These are phyloP conservation scores for Protonemura montana DNA, from an alignment of 2,888 invertebrate species.

Conservation along the genomic window DNA sequence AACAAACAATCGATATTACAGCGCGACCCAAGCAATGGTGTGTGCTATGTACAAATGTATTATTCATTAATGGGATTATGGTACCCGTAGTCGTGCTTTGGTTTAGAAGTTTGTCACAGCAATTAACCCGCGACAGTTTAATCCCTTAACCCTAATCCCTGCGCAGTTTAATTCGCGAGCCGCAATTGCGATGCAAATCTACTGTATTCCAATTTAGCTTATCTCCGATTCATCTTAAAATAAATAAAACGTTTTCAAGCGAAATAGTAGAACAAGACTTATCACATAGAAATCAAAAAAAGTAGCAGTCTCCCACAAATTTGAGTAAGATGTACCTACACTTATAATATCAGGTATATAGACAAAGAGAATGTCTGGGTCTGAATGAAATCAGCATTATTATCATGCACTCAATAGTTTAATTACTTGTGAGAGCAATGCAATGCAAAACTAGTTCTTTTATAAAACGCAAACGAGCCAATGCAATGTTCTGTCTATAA, in stretches of 20 bases:
- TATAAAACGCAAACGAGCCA: no score
- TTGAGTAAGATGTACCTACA: no score
- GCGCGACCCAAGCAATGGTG: neutral
- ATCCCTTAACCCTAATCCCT: neutral
- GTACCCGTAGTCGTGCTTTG: neutral
- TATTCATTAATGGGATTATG: slow-evolving; percentile 5
- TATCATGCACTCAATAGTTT: no score
- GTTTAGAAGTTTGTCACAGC: slow-evolving; percentile 12
- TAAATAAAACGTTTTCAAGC: neutral
- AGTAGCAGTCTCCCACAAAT: no score
- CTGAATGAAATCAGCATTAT: no score
- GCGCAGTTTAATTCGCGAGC: neutral
- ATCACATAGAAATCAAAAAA: no score
- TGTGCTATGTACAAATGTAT: neutral
- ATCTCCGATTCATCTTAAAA: neutral
- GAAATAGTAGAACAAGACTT: no score
- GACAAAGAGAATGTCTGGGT: no score
- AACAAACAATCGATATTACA: neutral
- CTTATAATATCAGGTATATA: no score
- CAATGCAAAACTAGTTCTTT: no score
- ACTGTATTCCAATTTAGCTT: neutral
- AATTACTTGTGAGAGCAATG: no score
- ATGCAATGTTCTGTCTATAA: no score
- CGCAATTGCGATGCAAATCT: neutral
- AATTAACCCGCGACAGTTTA: neutral